Conservation (phyloP, 2,113 vertebrate species). For the Hypocryptadius cinnamomeus region DNA sequence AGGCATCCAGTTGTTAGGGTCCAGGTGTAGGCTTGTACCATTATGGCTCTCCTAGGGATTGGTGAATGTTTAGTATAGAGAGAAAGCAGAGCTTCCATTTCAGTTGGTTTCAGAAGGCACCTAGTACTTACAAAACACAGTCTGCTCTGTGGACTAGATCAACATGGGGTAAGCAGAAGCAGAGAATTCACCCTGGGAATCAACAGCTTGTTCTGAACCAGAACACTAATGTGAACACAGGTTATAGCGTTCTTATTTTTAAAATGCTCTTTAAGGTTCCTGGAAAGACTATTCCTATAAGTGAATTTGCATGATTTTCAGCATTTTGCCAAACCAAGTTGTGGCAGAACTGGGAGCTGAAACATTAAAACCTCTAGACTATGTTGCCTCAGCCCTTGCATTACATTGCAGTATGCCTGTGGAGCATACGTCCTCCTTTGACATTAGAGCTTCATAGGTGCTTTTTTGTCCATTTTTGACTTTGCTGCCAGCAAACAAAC, state of each 20-base stretch:
- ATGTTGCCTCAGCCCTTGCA: not conserved
- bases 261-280: not conserved
- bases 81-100: not conserved
- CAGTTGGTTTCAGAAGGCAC: not conserved
- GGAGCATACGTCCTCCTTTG: not conserved
- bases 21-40: not conserved
- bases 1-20: not conserved
- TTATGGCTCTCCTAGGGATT: not conserved
- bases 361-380: not conserved
- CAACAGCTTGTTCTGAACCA: not conserved
- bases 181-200: not conserved
- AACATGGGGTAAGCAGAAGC: not conserved
- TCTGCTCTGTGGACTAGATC: not conserved
- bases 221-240: not conserved
- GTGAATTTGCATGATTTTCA: not conserved
- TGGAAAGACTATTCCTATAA: not conserved
- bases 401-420: not conserved
- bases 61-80: not conserved
- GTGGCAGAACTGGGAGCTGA: not conserved
- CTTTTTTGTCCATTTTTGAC: not conserved
- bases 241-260: not conserved
- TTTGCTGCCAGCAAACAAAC: not conserved
- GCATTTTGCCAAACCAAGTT: not conserved
- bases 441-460: not conserved
- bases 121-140: not conserved